Conservation (phyloP, 64 coral and sea anemone species). For the Pocillopora verrucosa region DNA sequence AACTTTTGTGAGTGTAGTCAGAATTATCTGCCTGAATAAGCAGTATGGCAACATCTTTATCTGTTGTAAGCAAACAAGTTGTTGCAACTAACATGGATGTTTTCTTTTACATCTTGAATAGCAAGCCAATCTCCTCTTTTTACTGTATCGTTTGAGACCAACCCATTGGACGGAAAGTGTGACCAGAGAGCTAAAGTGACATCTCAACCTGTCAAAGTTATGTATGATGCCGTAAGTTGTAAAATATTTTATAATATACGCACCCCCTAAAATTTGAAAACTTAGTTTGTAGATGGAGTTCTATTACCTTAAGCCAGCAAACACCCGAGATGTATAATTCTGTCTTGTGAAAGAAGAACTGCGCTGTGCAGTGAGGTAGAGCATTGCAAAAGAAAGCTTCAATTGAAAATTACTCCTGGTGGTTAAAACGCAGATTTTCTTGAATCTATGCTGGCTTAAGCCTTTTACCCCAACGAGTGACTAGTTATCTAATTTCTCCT, state of each 20-base stretch:
- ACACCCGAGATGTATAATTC: no score
- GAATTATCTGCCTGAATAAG: background rate
- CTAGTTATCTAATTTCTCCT: no score
- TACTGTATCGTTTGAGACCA: constrained; percentile 90
- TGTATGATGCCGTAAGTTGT: constrained; percentile 91
- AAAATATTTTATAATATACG: background rate
- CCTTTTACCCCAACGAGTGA: no score
- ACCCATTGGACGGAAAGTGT: constrained; percentile 98
- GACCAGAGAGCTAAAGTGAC: constrained; percentile 81
- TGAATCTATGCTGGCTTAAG: no score
- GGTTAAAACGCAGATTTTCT: no score
- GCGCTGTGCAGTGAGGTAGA: no score
- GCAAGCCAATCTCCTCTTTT: constrained; percentile 50
- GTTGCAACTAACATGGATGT: background rate
- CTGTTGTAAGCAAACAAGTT: background rate
- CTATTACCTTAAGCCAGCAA: no score
- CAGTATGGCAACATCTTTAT: background rate
- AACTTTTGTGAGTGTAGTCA: no score
- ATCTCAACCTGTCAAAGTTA: constrained; percentile 75
- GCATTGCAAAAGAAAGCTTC: no score
- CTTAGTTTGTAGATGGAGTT: no score
- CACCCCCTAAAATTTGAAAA: background rate
- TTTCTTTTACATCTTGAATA: background rate
- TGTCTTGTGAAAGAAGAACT: no score
- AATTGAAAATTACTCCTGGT: no score